Base-by-base conservation (phyloP, 2,113 vertebrate genomes). In the Planiliza haematocheilus region DNA sequence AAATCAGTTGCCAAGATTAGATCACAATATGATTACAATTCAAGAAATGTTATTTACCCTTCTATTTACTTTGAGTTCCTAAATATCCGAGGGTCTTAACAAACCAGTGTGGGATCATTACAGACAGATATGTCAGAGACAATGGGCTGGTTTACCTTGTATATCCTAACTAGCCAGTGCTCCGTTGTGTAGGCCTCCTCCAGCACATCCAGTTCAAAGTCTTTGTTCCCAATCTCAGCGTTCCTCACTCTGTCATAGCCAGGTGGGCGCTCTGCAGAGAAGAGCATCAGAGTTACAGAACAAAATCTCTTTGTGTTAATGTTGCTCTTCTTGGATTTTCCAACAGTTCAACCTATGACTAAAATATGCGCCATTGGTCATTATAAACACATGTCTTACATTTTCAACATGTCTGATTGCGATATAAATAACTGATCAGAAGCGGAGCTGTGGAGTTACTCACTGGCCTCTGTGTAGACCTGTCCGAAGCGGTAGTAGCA, bases 401-500 rank as follows among this genome's bases (percentile, higher is more conserved):
- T 38, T 45, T n/a, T 8, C 17, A 57, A 18, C 7, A 4, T 2
- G 38, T 5, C 21, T 37, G 34, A 16, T 0, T 20, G 14, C 4
- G 21, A 24, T 30, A 16, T 49, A 16, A 18, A 11, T 34, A 37
- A 11, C 1, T 0, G 36, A 36, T 20, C 4, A 11, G 34, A 5
- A 17, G 36, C 42, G 1, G 9, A 0, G 13, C 36, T 20, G 12
- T 11, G 3, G 21, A 8, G 59, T 43, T 58, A 97, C 98, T 95
- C 85, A 99, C 97, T 99, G 92, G 97, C 98, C 90, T 99, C 97
- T 0, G 97, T 99, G 95, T 99, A 99, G 90, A 99, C 97, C 88
- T 99, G 97, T 48, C 98, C 98, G 1, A 99, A 99, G 86, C 97
- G 97, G 78, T 99, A 99, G 93, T 99, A 99, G 91, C 97, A 99